Evolutionary conservation across 2,113 vertebrate species (phyloP), one percentile per base, ranked within the genome.

Genomic region (Rhynchomys soricoides): DNA sequence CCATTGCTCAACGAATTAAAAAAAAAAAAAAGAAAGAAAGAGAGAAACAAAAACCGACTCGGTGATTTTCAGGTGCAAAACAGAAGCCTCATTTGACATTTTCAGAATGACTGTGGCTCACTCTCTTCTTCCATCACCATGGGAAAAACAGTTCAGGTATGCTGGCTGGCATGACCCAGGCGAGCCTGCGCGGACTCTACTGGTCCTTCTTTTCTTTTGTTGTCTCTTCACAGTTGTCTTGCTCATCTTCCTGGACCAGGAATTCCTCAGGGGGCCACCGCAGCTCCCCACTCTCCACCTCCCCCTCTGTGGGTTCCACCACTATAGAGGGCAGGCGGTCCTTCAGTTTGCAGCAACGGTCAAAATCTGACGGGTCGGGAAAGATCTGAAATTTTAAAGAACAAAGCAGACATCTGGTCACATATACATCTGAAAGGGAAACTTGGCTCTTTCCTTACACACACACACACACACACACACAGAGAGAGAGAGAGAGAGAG

Each of bases 261-360:
- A 99, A 99, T 97, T 99, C 99, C 90, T 99, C 99, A 0, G 99
- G 99, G 0, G 99, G 99, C 99, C 99, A 99, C 98, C 99, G 99
- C 70, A 99, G 99, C 98, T 99, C 99, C 3, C 99, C 99, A 0
- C 99, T 99, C 98, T 99, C 99, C 89, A 99, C 99, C 0, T 99
- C 99, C 0, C 99, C 99, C 90, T 99, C 99, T 0, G 99, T 99
- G 0, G 99, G 99, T 95, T 99, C 99, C 93, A 99, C 99, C 97
- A 99, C 99, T 0, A 99, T 99, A 81, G 99, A 99, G 8, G 99
- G 99, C 86, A 99, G 99, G 2, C 99, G 99, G 98, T 99, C 99
- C 98, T 99, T 99, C 97, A 99, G 99, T 91, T 99, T 99, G 97
- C 99, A 99, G 99, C 99, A 99, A 5, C 99, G 99, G 89, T 99